These are phyloP conservation scores for Tokudaia muenninki DNA, from an alignment of 2,797 vertebrate genomes.

Conservation along the genomic window DNA sequence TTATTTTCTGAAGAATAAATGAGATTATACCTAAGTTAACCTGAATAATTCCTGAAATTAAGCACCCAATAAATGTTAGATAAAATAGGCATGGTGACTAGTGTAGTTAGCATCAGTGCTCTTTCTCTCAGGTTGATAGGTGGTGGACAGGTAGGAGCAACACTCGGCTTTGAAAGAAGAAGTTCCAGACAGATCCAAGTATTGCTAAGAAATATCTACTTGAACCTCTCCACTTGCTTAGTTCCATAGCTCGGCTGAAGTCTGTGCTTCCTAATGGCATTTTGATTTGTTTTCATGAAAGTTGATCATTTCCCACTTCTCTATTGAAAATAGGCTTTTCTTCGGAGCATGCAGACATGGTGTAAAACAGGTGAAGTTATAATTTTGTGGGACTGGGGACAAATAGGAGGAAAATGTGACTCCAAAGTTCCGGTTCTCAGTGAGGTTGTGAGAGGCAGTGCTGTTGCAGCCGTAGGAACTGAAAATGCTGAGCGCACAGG, in stretches of 20 bases:
- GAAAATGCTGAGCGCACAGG: neutral
- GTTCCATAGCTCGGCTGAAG: neutral
- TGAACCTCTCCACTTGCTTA: slow-evolving; percentile 55
- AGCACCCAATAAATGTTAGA: neutral
- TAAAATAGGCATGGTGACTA: neutral
- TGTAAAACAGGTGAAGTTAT: slow-evolving; percentile 80
- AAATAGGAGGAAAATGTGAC: slow-evolving; percentile 47
- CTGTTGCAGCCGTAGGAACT: neutral
- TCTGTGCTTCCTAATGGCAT: slow-evolving; percentile 10
- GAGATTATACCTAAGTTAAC: slow-evolving; percentile 2
- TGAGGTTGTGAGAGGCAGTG: neutral
- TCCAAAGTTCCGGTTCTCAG: neutral
- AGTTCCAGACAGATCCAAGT: neutral
- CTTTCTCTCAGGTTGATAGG: neutral
- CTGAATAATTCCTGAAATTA: neutral
- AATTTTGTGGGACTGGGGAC: slow-evolving; percentile 76
- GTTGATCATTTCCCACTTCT: slow-evolving; percentile 74
- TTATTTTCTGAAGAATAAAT: slow-evolving; percentile 28
- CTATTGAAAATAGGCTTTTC: slow-evolving; percentile 79
- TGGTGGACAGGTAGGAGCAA: neutral
- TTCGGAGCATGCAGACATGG: slow-evolving; percentile 77
- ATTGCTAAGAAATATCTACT: neutral
- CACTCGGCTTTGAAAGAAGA: neutral
- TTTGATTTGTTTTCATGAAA: slow-evolving; percentile 67
- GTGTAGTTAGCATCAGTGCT: neutral